These are phyloP conservation scores for Candoia aspera DNA, from an alignment of 2,113 vertebrate genomes.

Conservation along the genomic window DNA sequence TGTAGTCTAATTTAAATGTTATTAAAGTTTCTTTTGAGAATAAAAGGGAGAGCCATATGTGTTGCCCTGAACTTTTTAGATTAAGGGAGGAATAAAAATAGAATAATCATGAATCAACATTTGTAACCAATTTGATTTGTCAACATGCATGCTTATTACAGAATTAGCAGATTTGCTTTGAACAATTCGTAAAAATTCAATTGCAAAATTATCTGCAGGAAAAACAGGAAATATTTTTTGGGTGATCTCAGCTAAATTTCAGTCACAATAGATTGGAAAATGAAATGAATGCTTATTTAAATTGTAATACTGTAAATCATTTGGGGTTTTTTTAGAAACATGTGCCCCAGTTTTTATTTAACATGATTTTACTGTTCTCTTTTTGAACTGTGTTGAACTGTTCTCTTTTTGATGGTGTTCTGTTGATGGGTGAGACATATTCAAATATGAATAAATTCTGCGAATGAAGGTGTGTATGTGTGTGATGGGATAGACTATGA, in stretches of 20 bases:
- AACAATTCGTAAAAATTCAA: conserved; percentile 38
- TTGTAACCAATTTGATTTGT: not conserved
- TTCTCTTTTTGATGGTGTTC: conserved; percentile 7
- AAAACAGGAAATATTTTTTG: conserved; percentile 41
- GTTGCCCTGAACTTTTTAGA: not conserved
- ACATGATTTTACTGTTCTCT: not conserved
- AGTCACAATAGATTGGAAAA: conserved; percentile 42
- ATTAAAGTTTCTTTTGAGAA: not conserved
- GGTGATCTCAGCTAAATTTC: conserved; percentile 3
- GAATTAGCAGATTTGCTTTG: conserved; percentile 35
- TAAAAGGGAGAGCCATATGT: not conserved
- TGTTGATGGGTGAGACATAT: not conserved
- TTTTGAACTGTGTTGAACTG: not conserved
- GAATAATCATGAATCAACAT: not conserved
- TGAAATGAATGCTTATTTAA: conserved; percentile 41
- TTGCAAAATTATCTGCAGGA: conserved; percentile 30
- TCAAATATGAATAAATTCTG: not conserved
- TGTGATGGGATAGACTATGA: not conserved
- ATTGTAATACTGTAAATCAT: conserved; percentile 9
- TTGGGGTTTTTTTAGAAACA: not conserved
- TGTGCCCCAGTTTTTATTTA: conserved; percentile 12
- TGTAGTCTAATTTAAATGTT: not conserved
- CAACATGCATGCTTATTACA: not conserved
- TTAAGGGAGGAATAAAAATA: not conserved
- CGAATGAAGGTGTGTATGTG: not conserved